These are phyloP conservation scores for Taenioides sp. DNA, from an alignment of 2,797 vertebrate species.

Conservation along the genomic window DNA sequence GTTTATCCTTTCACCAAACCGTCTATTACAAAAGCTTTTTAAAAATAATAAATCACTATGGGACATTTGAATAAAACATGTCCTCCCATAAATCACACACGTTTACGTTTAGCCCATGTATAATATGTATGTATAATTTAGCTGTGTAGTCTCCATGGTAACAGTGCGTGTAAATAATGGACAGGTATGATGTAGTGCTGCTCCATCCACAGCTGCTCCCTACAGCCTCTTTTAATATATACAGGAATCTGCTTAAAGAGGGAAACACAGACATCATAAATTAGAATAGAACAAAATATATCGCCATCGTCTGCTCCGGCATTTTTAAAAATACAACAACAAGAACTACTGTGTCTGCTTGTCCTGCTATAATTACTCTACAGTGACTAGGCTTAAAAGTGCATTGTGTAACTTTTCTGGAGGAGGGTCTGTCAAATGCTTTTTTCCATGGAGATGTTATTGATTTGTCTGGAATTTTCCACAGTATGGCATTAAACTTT, in stretches of 20 bases:
- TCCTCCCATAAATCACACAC: background rate
- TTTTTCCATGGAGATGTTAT: no score
- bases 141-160: background rate
- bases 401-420: no score
- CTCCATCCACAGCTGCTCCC: background rate
- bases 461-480: no score
- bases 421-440: no score
- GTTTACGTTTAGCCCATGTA: no score
- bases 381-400: background rate
- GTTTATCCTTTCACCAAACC: background rate
- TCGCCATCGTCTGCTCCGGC: background rate
- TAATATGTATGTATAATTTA: background rate
- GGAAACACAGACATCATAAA: background rate
- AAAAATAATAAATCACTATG: background rate
- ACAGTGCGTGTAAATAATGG: conserved; percentile 12
- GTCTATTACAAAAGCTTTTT: background rate
- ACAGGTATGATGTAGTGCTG: background rate
- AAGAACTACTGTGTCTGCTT: conserved; percentile 12
- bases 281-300: background rate
- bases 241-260: conserved; percentile 1
- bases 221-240: background rate
- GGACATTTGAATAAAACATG: background rate
- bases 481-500: no score
- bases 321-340: conserved; percentile 1
- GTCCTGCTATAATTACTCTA: background rate